Evolutionary conservation across 2,113 vertebrate genomes (phyloP).

Genomic region (Aegypius monachus): DNA sequence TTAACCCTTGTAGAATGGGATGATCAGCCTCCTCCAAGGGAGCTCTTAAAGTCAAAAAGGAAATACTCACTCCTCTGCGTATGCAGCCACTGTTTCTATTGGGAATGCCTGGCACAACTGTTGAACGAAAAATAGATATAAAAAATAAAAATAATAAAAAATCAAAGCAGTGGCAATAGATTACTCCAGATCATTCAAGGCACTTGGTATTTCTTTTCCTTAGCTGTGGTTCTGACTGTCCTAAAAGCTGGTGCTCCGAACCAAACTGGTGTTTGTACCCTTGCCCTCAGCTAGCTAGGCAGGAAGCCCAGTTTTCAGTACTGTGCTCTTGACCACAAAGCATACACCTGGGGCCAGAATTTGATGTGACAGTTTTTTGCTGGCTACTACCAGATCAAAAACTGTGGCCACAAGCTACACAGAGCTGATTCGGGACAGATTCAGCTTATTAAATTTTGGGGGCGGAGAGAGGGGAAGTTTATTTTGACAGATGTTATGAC

Average conservation of each 20-base stretch:
- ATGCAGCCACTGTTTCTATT: not conserved
- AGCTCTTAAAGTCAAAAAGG: not conserved
- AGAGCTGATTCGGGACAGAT: not conserved
- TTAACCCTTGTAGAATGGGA: not conserved
- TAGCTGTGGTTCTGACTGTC: not conserved
- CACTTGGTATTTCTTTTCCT: not conserved
- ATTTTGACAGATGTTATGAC: not conserved
- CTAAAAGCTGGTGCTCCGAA: not conserved
- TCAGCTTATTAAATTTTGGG: not conserved
- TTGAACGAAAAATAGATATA: not conserved
- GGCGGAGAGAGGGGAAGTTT: not conserved
- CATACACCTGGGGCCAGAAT: not conserved
- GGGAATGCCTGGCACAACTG: not conserved
- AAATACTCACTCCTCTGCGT: not conserved
- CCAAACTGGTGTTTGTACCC: not conserved
- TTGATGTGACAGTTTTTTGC: not conserved
- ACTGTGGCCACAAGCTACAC: not conserved
- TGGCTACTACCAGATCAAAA: not conserved
- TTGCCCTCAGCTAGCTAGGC: not conserved
- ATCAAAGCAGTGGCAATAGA: not conserved
- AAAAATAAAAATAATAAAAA: not conserved
- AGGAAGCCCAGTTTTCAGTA: not conserved
- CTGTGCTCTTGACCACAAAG: not conserved
- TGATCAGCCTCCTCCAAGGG: rapidly evolving
- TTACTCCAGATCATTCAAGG: not conserved